Evolutionary conservation across 2,113 vertebrate genomes (phyloP).

Genomic region (Tychaedon coryphoeus): DNA sequence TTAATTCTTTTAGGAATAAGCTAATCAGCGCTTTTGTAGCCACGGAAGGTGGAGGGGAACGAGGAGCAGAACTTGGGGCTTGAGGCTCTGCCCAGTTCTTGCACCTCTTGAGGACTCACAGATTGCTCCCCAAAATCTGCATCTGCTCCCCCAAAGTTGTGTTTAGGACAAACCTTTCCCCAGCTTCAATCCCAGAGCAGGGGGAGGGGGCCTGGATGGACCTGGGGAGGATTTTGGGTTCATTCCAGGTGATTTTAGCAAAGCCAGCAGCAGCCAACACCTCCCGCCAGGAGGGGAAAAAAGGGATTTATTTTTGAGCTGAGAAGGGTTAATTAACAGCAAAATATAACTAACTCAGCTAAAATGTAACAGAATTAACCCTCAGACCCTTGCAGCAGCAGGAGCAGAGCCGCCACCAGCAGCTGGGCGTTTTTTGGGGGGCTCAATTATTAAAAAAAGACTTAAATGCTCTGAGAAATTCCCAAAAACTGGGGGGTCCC

Average conservation of each 20-base stretch:
- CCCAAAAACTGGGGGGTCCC: neutral
- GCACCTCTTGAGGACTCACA: too few relatives aligned
- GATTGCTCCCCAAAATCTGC: neutral
- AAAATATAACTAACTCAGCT: neutral
- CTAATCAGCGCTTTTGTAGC: neutral
- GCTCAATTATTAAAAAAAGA: neutral
- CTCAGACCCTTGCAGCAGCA: fast-evolving
- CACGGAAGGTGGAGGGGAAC: neutral
- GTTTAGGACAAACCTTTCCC: neutral
- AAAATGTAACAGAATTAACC: neutral
- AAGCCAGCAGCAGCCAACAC: neutral
- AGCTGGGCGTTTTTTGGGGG: neutral
- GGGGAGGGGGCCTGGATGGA: neutral
- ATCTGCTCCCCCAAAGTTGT: fast-evolving
- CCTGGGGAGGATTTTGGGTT: neutral
- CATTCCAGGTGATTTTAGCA: neutral
- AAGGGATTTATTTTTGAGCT: neutral
- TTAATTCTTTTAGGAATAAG: neutral
- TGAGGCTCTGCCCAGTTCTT: neutral
- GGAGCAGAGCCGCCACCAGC: neutral
- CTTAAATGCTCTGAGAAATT: fast-evolving
- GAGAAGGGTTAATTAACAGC: too few relatives aligned
- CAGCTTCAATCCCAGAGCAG: neutral
- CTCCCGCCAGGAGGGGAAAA: neutral
- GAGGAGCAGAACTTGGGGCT: neutral